Base-by-base conservation (phyloP, 2,797 vertebrate species). In the Adrianichthys oophorus region DNA sequence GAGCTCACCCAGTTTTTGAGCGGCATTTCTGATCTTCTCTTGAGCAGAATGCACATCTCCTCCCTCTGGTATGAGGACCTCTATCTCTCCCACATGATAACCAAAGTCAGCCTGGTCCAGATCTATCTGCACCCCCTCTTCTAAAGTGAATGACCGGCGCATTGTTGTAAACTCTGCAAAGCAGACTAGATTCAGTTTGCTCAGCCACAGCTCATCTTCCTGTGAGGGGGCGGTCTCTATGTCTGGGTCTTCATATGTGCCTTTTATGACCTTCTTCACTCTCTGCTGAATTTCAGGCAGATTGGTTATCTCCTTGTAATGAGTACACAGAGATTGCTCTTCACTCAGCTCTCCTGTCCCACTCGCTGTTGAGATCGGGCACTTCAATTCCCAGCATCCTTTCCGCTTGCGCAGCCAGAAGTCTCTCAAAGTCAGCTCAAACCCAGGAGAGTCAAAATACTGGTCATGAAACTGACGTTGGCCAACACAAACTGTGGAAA, bases 61-160 rank as follows among this genome's bases (percentile, higher is more conserved):
- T 72, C 80, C 89, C 23, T 91, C 88, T 19, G 89, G 73, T 49
- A 93, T 44, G 4, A 94, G 74, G 47, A 92, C 91, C 67, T 94
- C 92, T 47, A 94, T 90, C 76, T 94, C 93, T 48, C 93, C 93
- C 26, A 94, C 90, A 21, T 82, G 73, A 76, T 91, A 91, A 45
- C 90, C 92, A 58, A 93, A 94, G 78, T 94, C 91, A 18, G 90
- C 90, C 58, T 89, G 74, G 73, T 94, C 93, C 15, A 94, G 80
- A 72, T 92, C 93, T 49, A 93, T 70, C 57, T 76, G 85, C 59
- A 92, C 85, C 4, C 78, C 86, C 0, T 83, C 84, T 59, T 84
- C 65, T 40, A 93, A 65, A 56, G 32, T 66, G 68, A 90, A 93
- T 0, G 92, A 92, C 64, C 69, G 56, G 16, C 92, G 79, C 41